phyloP scores from a whole-genome alignment of 2,888 invertebrate genomes.

The Schizaphis graminum region DNA sequence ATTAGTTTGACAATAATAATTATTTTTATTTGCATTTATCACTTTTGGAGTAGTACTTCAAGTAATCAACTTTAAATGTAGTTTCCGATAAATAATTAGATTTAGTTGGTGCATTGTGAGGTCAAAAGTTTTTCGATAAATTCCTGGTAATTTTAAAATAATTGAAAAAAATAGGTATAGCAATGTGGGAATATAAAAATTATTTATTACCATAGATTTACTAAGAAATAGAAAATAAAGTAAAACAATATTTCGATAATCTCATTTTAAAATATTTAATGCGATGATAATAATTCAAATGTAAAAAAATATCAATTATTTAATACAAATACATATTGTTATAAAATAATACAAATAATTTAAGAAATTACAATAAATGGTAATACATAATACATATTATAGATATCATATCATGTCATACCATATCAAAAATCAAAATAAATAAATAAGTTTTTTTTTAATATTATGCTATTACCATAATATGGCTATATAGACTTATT shows the following conservation, averaged over 20 bases:
- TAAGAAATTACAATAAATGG: not conserved
- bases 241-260: not conserved
- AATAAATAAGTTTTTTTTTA: not conserved
- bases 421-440: not conserved
- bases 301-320: not conserved
- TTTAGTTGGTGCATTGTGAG: not conserved
- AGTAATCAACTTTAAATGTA: not conserved
- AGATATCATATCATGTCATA: too few relatives aligned
- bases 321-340: not conserved
- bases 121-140: not conserved
- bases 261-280: not conserved
- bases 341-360: not conserved
- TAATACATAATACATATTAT: too few relatives aligned
- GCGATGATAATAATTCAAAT: not conserved
- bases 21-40: not conserved
- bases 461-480: not conserved
- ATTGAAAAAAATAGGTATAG: not conserved
- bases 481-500: not conserved
- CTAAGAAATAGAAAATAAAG: not conserved
- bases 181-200: not conserved
- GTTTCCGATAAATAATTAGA: not conserved
- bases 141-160: not conserved
- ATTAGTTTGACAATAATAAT: not conserved
- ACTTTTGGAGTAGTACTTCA: not conserved
- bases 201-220: not conserved